Evolutionary conservation across 2,113 vertebrate genomes (phyloP).

Genomic region (Hippoglossus stenolepis): DNA sequence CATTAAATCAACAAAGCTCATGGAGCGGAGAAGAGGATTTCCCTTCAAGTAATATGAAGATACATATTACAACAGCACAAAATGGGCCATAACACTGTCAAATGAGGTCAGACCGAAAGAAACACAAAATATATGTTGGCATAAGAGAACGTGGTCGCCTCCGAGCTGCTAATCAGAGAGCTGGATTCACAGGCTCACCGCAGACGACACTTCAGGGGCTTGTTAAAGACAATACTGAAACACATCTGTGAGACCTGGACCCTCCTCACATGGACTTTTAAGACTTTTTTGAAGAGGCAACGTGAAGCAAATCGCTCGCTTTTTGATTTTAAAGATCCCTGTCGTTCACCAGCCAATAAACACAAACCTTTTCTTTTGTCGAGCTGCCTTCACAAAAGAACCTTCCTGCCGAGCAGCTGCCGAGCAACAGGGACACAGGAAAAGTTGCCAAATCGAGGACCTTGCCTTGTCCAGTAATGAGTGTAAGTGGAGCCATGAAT

Average conservation of each 20-base stretch:
- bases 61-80: too few species aligned
- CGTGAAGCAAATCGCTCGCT: not conserved
- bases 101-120: too few species aligned
- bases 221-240: not conserved
- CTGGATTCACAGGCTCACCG: too few species aligned
- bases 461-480: slow-evolving; percentile 38
- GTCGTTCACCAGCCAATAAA: not conserved
- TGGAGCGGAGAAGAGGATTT: too few species aligned
- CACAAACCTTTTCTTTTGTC: slow-evolving; percentile 3
- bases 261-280: not conserved
- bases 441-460: slow-evolving; percentile 5
- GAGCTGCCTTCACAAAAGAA: not conserved
- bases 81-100: too few species aligned
- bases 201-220: not conserved
- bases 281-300: not conserved
- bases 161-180: not conserved
- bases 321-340: not conserved
- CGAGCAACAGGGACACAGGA: slow-evolving; percentile 18
- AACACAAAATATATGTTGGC: too few species aligned
- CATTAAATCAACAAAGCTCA: not conserved
- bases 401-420: not conserved
- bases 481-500: slow-evolving; percentile 49
- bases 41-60: too few species aligned
- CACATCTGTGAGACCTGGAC: not conserved
- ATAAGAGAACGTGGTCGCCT: too few species aligned